Conservation (phyloP, 1,140 invertebrate genomes). For the Drosophila pachea region DNA sequence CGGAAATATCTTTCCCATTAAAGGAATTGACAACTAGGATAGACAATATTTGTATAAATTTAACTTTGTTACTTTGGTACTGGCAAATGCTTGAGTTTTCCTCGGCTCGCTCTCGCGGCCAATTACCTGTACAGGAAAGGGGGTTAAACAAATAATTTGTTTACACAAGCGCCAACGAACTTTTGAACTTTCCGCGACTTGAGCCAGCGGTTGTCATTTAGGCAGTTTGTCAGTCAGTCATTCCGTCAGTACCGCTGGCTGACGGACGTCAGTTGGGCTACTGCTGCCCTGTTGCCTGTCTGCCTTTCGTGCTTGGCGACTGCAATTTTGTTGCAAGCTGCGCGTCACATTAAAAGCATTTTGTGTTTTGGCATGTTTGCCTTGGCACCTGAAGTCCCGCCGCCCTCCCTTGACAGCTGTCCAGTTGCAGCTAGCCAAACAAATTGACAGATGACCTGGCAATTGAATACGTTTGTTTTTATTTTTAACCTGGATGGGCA, state of each 20-base stretch:
- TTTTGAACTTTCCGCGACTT: constrained; percentile 67
- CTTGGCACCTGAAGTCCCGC: constrained; percentile 39
- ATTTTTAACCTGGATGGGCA: constrained; percentile 9
- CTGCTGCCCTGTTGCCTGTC: constrained; percentile 42
- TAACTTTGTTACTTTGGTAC: constrained; percentile 10
- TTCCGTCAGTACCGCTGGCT: constrained; percentile 8
- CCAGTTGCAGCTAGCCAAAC: constrained; percentile 66
- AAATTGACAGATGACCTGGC: constrained; percentile 77
- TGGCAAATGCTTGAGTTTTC: constrained; percentile 33
- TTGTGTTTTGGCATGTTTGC: constrained; percentile 64
- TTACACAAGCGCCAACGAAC: constrained; percentile 75
- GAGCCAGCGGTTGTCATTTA: constrained; percentile 20
- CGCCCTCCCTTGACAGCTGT: constrained; percentile 55
- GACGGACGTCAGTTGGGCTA: constrained; percentile 39
- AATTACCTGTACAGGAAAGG: constrained; percentile 49
- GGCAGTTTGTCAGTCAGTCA: constrained; percentile 14
- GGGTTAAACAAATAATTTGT: constrained; percentile 74
- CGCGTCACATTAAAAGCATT: constrained; percentile 73
- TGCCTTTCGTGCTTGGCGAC: constrained; percentile 11
- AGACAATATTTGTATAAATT: too few species aligned
- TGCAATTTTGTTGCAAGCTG: constrained; percentile 68
- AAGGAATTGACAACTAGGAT: background rate
- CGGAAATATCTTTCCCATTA: background rate
- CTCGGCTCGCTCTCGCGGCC: constrained; percentile 36
- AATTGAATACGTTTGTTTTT: constrained; percentile 66